A percentile compares a stretch with the other conserved stretches of the same genome.
Conservation (phyloP, 2,888 invertebrate genomes). For the Cephus sareptanus region DNA sequence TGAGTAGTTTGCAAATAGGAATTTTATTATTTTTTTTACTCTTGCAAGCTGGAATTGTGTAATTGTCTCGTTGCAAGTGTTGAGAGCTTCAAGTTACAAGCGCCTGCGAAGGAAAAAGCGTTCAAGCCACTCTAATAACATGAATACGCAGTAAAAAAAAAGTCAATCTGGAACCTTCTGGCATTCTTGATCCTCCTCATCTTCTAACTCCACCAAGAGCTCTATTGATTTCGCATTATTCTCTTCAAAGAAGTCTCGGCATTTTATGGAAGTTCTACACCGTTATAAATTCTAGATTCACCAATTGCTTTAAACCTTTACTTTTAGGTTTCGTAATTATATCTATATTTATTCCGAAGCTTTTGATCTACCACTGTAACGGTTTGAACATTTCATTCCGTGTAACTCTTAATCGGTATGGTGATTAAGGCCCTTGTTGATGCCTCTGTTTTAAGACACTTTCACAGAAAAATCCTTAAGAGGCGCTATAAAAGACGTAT, state of each 20-base stretch:
- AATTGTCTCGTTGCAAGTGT: background rate
- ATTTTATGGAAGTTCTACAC: slow-evolving; percentile 47
- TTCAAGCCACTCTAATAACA: too few species aligned
- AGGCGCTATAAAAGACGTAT: too few species aligned
- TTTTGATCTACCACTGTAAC: background rate
- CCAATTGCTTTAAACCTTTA: background rate
- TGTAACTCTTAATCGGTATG: background rate
- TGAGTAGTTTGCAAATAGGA: background rate
- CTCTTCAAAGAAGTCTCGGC: slow-evolving; percentile 43
- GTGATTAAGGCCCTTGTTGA: too few species aligned
- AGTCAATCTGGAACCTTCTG: too few species aligned
- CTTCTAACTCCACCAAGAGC: background rate
- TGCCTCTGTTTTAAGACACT: too few species aligned
- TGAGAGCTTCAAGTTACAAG: background rate
- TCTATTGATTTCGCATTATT: background rate
- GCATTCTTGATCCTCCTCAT: background rate
- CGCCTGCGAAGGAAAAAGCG: background rate
- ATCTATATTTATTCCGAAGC: background rate
- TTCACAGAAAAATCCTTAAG: too few species aligned
- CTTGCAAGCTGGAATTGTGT: background rate
- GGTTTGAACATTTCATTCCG: background rate
- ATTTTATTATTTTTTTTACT: background rate
- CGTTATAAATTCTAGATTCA: background rate
- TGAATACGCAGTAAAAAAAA: too few species aligned
- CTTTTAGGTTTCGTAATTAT: background rate